Percentiles rank a stretch among this genome's conserved stretches.
These are phyloP conservation scores for Mayetiola destructor DNA, from an alignment of 2,888 invertebrate genomes.

Conservation along the genomic window DNA sequence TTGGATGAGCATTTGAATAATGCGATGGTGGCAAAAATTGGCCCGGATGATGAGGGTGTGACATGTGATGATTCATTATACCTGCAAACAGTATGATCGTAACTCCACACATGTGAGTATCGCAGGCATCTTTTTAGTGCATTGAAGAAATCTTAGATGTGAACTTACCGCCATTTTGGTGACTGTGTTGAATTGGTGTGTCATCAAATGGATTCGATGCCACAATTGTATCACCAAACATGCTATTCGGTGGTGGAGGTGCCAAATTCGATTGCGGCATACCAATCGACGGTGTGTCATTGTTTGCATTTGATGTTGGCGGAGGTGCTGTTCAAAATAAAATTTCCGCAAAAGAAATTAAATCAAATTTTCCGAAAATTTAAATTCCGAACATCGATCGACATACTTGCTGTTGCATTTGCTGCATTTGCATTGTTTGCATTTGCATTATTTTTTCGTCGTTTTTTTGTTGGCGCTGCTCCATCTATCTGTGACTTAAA, in stretches of 20 bases:
- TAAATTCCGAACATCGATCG: not conserved
- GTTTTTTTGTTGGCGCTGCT: constrained; percentile 51
- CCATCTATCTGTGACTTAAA: constrained; percentile 7
- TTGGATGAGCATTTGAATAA: constrained; percentile 8
- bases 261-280: constrained; percentile 19
- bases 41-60: constrained; percentile 33
- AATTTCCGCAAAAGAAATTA: not conserved
- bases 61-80: constrained; percentile 33
- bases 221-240: constrained; percentile 85
- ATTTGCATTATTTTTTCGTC: constrained; percentile 58
- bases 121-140: too few species aligned
- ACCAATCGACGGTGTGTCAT: not conserved
- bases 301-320: constrained; percentile 2
- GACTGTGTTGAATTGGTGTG: too few species aligned
- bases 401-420: constrained; percentile 15
- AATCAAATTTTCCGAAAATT: not conserved
- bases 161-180: too few species aligned
- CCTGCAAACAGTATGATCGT: too few species aligned
- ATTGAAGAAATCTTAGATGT: too few species aligned
- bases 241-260: constrained; percentile 69
- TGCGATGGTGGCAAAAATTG: not conserved
- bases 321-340: not conserved
- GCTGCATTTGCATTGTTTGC: constrained; percentile 48
- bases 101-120: too few species aligned
- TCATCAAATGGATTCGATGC: constrained; percentile 94